These are phyloP conservation scores for Ferrisia virgata DNA, from an alignment of 2,888 invertebrate genomes.

Conservation along the genomic window DNA sequence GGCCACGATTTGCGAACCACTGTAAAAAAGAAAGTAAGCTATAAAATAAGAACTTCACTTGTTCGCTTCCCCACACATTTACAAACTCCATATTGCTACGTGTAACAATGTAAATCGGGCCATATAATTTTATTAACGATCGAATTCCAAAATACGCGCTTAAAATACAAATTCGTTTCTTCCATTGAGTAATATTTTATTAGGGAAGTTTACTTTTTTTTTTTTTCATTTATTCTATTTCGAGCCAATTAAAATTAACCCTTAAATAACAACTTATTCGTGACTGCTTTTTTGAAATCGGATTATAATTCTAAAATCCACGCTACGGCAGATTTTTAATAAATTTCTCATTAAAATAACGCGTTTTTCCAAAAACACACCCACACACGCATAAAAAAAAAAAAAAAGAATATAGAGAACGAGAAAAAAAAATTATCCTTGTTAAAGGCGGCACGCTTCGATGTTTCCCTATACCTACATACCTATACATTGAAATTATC, in stretches of 20 bases:
- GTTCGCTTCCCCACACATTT: conserved; percentile 20
- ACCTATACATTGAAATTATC: background rate
- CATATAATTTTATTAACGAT: conserved; percentile 27
- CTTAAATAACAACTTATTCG: conserved; percentile 18
- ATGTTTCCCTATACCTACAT: background rate
- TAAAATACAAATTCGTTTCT: conserved; percentile 26
- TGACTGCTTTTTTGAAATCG: background rate
- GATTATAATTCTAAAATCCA: background rate
- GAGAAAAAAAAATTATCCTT: background rate
- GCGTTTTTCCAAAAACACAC: background rate
- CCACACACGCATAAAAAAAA: no score
- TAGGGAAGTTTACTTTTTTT: conserved; percentile 4
- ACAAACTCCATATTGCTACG: conserved; percentile 25
- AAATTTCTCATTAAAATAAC: conserved; percentile 12
- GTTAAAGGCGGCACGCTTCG: background rate
- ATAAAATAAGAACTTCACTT: conserved; percentile 28
- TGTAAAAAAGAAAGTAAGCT: conserved; percentile 23
- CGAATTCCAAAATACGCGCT: conserved; percentile 26
- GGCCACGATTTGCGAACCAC: background rate
- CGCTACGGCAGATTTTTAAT: background rate
- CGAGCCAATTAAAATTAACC: conserved; percentile 15
- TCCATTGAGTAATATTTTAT: conserved; percentile 22
- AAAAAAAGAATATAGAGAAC: no score
- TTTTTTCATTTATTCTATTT: background rate
- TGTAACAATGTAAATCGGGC: conserved; percentile 29